Base-by-base conservation (phyloP, 2,888 invertebrate genomes). In the Ectropis crepuscularia region DNA sequence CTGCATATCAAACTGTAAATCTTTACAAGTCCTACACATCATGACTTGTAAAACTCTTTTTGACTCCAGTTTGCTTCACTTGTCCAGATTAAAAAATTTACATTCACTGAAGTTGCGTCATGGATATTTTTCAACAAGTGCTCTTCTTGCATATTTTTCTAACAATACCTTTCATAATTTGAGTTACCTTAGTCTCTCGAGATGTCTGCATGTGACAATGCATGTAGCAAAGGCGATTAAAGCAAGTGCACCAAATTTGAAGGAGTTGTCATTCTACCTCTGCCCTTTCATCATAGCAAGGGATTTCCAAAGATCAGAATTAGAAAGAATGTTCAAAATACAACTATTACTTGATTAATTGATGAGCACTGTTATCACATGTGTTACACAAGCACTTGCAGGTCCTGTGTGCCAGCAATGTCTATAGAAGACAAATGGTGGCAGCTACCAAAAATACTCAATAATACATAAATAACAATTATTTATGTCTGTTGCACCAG, bases 41-140 rank as follows among this genome's bases (percentile, higher is more conserved):
- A 93, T 93, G 88, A 93, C 93, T 42, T 93, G 93, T 70, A 93
- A 93, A 79, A 93, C 92, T 55, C 75, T 93, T 42, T 93, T 93
- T 84, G 93, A 93, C 75, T 92, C 93, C 46, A 93, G 92, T 82
- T 83, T 93, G 64, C 74, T 87, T 66, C 93, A 92, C 76, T 79
- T 93, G 60, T 88, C 89, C 68, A 87, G 85, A 69, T 73, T 93
- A 62, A 91, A 89, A 75, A 87, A 90, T 77, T 82, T 93, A 68
- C 87, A 88, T 70, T 93, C 93, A 62, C 77, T 93, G 11, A 93
- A 93, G 75, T 77, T 93, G 70, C 87, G 93, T 11, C 93, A 93
- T 76, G 92, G 92, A n/a, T 93, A 92, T 77, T 93, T 93, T 75
- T 93, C 93, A 39, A 89, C 90, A 36, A 85, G 83, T 78, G 92